Evolutionary conservation across 1,140 invertebrate species (phyloP), one percentile per base, ranked within the genome.

Genomic region (Lucilia cuprina): DNA sequence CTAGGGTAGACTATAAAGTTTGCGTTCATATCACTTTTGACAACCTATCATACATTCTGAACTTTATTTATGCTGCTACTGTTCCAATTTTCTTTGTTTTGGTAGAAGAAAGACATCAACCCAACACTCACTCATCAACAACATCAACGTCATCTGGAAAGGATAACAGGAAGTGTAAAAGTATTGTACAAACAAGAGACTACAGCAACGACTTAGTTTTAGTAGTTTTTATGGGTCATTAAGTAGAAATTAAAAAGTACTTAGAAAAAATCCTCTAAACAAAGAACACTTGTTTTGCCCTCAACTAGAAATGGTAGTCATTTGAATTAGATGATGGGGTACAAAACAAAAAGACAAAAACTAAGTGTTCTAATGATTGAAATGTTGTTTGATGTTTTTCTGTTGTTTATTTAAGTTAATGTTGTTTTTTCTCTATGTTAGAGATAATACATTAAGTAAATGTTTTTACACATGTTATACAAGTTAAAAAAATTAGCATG

Each of bases 101-200:
- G n/a, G n/a, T 70, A 8, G 5, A 60, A 17, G 55, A 60, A 60
- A 17, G 55, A 60, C 55, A 60, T 17, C 4, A n/a, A 60, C n/a
- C 21, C n/a, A 19, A 10, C n/a, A n/a, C n/a, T n/a, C 60, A 8
- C 50, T 55, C 10, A 21, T 21, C 65, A 60, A n/a, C n/a, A 60
- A 60, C 55, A 60, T 17, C n/a, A 60, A 60, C 55, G 41, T 41
- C 41, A 30, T 30, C 25, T 3, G 65, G 65, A 70, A 70, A 25
- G 65, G 65, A 70, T 70, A 70, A 70, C 65, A 70, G 65, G 65
- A 70, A 70, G 8, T 70, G 65, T 21, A 8, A 70, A 70, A 70
- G 25, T 19, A 70, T 14, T 17, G 21, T 19, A 70, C 9, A 70
- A 25, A 25, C 4, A 70, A 10, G 21, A 21, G 21, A 21, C 25